phyloP scores from a whole-genome alignment of 2,888 invertebrate genomes.

The Incurvaria masculella region DNA sequence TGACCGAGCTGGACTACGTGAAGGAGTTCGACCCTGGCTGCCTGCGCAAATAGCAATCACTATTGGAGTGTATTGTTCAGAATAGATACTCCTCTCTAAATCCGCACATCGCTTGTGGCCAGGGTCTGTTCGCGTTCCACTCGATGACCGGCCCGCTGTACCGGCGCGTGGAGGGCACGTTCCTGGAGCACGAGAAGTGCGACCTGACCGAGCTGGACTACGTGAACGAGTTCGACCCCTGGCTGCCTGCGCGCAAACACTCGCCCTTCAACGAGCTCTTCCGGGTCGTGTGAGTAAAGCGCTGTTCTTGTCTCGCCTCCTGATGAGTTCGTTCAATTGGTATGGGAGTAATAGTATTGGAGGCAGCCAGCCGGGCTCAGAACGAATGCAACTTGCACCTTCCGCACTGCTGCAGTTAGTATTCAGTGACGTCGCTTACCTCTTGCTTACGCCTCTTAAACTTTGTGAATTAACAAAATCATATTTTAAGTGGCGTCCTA shows the following conservation, averaged over 20 bases:
- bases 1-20: constrained; percentile 44
- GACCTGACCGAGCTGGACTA: constrained; percentile 49
- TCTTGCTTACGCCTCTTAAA: too few relatives aligned
- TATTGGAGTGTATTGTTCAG: too few relatives aligned
- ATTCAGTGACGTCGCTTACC: too few relatives aligned
- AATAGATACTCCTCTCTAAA: too few relatives aligned
- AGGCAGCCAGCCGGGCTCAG: background rate
- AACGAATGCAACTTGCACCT: too few relatives aligned
- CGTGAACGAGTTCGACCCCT: constrained; percentile 26
- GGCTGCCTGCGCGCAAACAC: constrained; percentile 31
- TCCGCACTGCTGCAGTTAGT: too few relatives aligned
- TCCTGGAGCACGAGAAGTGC: constrained; percentile 56
- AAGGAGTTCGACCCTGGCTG: constrained; percentile 27
- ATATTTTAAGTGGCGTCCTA: too few relatives aligned
- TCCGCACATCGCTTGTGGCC: too few relatives aligned
- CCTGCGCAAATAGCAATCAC: constrained; percentile 34
- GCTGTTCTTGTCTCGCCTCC: background rate
- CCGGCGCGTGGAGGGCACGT: constrained; percentile 49
- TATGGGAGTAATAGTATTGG: too few relatives aligned
- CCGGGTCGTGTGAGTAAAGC: constrained; percentile 29
- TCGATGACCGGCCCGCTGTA: constrained; percentile 44
- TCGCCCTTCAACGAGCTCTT: constrained; percentile 38
- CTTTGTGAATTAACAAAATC: too few relatives aligned
- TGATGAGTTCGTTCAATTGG: background rate
- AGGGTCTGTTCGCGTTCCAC: constrained; percentile 53